phyloP scores from a whole-genome alignment of 2,888 invertebrate genomes.

The Calameuta pallipes region DNA sequence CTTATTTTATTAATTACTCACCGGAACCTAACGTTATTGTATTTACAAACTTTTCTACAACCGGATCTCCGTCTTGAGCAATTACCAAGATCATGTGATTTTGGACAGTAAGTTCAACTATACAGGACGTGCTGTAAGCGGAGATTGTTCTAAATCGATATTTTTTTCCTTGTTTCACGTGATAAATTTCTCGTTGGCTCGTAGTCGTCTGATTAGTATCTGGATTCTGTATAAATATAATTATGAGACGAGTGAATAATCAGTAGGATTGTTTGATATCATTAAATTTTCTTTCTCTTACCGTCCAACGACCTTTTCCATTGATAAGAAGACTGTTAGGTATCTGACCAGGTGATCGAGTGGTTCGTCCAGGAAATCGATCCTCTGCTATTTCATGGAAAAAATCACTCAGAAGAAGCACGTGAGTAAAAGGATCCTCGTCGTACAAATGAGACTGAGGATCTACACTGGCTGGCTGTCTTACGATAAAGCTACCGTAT shows the following conservation, averaged over 20 bases:
- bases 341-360: slow-evolving; percentile 82
- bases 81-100: slow-evolving; percentile 32
- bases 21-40: slow-evolving; percentile 17
- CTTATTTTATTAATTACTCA: not conserved
- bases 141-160: slow-evolving; percentile 36
- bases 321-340: slow-evolving; percentile 86
- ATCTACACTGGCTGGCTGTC: slow-evolving; percentile 21
- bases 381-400: slow-evolving; percentile 77
- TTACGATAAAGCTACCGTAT: slow-evolving; percentile 31
- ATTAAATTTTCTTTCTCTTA: slow-evolving; percentile 6
- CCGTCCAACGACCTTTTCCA: slow-evolving; percentile 74
- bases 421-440: slow-evolving; percentile 26
- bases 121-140: slow-evolving; percentile 35
- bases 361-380: slow-evolving; percentile 80
- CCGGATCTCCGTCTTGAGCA: slow-evolving; percentile 37
- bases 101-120: slow-evolving; percentile 24
- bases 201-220: slow-evolving; percentile 15
- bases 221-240: slow-evolving; percentile 14
- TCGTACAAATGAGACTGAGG: slow-evolving; percentile 26
- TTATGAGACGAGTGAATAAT: too few species aligned
- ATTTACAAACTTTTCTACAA: slow-evolving; percentile 23
- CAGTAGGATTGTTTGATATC: too few species aligned
- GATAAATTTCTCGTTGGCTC: slow-evolving; percentile 15
- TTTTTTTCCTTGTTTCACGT: slow-evolving; percentile 24
- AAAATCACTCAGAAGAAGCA: slow-evolving; percentile 33